Base-by-base conservation (phyloP, 1,140 invertebrate genomes). In the Trichomalopsis sarcophagae region DNA sequence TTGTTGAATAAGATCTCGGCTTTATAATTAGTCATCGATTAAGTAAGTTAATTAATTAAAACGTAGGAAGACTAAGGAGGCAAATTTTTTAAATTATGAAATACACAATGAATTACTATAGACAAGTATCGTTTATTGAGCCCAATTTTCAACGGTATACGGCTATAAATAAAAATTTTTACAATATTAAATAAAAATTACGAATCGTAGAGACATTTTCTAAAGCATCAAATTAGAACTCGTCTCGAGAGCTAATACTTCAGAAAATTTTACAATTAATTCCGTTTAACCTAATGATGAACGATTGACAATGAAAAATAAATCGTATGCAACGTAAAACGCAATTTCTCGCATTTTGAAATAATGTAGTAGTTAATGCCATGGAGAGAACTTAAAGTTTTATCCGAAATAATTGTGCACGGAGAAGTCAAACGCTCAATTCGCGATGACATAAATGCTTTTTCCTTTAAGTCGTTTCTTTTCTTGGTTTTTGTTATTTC, bases 121-220 rank as follows among this genome's bases (percentile, higher is more conserved):
- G 87, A 87, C 82, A 89, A 86, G 87, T 91, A 88, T 89, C 83
- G 76, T 91, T 91, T 91, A 91, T 91, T 91, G 88, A 90, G 88
- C 88, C 89, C 90, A 90, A 88, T 89, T 81, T 90, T 89, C 88
- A 88, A 81, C 82, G 81, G 82, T 86, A 89, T 87, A 87, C 88
- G 87, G 82, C 89, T 89, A 91, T 91, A 91, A 91, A 91, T 91
- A 91, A 89, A 85, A 90, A 88, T 88, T 89, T 36, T 91, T 86
- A 88, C 86, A 88, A 81, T 85, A 86, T 89, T 90, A 91, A 91
- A 90, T 91, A 91, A 90, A 90, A 90, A 91, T 88, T 88, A 88
- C 86, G n/a, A 88, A 87, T 87, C 79, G 85, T 89, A 88, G 83
- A 86, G 21, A 81, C 40, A 68, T 86, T 86, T 86, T 86, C 75